phyloP scores from a whole-genome alignment of 2,888 invertebrate species.

The Apotomis turbidana region DNA sequence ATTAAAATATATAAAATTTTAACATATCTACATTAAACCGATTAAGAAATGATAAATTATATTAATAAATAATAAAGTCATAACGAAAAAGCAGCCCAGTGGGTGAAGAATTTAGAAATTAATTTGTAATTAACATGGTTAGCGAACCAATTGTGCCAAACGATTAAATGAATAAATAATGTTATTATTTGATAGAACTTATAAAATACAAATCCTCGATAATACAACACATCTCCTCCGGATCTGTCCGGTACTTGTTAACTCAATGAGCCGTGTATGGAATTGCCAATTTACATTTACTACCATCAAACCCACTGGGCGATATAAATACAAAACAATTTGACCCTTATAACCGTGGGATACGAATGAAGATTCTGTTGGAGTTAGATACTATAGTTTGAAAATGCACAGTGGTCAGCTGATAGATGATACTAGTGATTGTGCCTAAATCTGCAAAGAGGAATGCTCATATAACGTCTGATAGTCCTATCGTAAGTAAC shows the following conservation, averaged over 20 bases:
- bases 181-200: background rate
- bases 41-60: background rate
- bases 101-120: no score
- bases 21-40: background rate
- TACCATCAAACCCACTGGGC: background rate
- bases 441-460: background rate
- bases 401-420: background rate
- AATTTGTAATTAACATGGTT: no score
- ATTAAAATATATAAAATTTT: no score
- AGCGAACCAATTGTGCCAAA: no score
- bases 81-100: no score
- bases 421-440: background rate
- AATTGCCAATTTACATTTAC: slow-evolving; percentile 18
- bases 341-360: background rate
- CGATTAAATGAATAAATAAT: background rate
- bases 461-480: background rate
- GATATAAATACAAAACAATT: slow-evolving; percentile 1
- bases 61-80: no score
- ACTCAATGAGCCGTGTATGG: slow-evolving; percentile 31
- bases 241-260: slow-evolving; percentile 32
- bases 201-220: background rate
- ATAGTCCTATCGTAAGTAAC: no score
- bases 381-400: background rate
- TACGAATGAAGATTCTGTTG: background rate
- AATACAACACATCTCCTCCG: slow-evolving; percentile 24